Base-by-base conservation (phyloP, 2,888 invertebrate species). In the Luperina testacea region DNA sequence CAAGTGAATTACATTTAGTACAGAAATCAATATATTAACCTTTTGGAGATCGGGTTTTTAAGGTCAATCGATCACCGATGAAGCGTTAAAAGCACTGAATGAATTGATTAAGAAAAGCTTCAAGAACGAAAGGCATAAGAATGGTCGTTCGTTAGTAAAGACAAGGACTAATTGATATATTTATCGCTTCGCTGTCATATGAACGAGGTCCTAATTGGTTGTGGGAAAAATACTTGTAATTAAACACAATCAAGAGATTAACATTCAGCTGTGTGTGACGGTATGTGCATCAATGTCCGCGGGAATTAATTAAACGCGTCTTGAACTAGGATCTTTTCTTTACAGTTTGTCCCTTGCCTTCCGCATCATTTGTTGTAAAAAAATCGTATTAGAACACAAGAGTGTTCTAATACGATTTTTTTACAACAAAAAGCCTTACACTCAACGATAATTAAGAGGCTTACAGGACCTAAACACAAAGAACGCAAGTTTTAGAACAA, bases 201-300 rank as follows among this genome's bases (percentile, higher is more conserved):
- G 75, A 81, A 82, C 80, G 70, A 74, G 75, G 70, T 77, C 65
- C 73, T 88, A 91, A 93, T 90, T 92, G 91, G 76, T 79, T 89
- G 92, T 93, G 93, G 87, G 93, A 93, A 92, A 91, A 90, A 90
- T 83, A 87, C 86, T 89, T 83, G 79, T 88, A 91, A 92, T 92
- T 90, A 90, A 91, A 88, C 79, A 85, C 92, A 91, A 92, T 92
- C 87, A 92, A 90, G 85, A 72, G 82, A 90, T 90, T 89, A 87
- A 86, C 79, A 89, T 88, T 87, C 76, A 85, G 77, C 86, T 87
- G 87, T 84, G 82, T 76, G 77, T 61, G 67, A 85, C 78, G 84
- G 75, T 86, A 80, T 84, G 82, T 78, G 74, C 79, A 86, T 72
- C 80, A 53, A 51, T 79, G 63, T 20, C 53, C 75, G 74, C 68